Conservation (phyloP, 2,113 vertebrate genomes). For the Scolopax mira region DNA sequence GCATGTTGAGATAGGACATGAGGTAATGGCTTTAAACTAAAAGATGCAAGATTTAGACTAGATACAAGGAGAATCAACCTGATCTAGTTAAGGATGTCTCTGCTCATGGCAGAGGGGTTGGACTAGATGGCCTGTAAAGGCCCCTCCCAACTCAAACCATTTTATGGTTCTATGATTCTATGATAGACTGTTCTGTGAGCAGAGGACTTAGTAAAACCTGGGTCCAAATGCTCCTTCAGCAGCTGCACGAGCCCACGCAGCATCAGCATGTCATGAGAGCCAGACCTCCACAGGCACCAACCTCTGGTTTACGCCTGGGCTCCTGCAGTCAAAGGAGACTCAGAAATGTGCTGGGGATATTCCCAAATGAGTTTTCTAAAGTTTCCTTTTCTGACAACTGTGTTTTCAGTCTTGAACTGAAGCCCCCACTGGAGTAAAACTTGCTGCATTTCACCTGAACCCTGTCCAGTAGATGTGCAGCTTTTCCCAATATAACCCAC, state of each 20-base stretch:
- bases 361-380: background rate
- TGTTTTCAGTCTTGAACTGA: background rate
- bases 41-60: background rate
- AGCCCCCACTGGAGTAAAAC: background rate
- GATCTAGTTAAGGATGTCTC: background rate
- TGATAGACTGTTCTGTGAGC: background rate
- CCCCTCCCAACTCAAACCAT: background rate
- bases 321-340: background rate
- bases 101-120: background rate
- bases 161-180: background rate
- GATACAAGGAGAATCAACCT: background rate
- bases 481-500: background rate
- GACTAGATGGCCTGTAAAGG: background rate
- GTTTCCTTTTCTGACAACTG: accelerated
- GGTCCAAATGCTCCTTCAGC: background rate
- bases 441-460: background rate
- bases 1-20: background rate
- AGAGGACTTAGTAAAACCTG: background rate
- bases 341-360: background rate
- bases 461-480: background rate
- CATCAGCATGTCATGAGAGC: accelerated
- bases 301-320: background rate
- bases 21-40: background rate
- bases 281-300: accelerated
- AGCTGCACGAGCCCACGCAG: accelerated